phyloP scores from a whole-genome alignment of 2,888 invertebrate species.

The Barypeithes pellucidus region DNA sequence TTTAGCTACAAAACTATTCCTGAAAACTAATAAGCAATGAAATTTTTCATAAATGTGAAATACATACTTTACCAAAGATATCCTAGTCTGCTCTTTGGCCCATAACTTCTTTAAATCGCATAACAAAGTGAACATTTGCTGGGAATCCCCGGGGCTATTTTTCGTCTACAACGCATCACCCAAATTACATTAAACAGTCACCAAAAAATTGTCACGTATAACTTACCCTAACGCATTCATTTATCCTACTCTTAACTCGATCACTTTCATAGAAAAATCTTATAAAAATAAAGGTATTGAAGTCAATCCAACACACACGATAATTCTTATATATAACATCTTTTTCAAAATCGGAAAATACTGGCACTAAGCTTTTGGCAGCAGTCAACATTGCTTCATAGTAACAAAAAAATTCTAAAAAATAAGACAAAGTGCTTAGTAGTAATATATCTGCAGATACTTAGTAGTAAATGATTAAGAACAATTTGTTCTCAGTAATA shows the following conservation, averaged over 20 bases:
- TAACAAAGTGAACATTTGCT: conserved; percentile 56
- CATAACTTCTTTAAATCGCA: conserved; percentile 59
- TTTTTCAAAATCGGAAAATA: conserved; percentile 75
- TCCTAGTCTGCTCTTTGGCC: conserved; percentile 56
- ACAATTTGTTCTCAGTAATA: too few species aligned
- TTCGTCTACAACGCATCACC: conserved; percentile 51
- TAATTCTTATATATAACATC: conserved; percentile 76
- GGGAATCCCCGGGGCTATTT: conserved; percentile 58
- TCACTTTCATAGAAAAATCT: conserved; percentile 66
- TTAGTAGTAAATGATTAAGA: too few species aligned
- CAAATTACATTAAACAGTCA: conserved; percentile 15
- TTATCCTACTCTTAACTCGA: conserved; percentile 62
- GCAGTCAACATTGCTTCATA: conserved; percentile 78
- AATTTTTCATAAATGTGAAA: conserved; percentile 6
- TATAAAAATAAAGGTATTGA: conserved; percentile 79
- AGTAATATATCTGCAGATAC: too few species aligned
- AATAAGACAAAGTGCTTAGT: conserved; percentile 42
- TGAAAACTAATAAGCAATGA: too few species aligned
- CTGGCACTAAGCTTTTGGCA: conserved; percentile 74
- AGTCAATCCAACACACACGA: conserved; percentile 78
- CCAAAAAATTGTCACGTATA: neutral
- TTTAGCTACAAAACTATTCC: too few species aligned
- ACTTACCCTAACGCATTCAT: conserved; percentile 62
- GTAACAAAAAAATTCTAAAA: conserved; percentile 75
- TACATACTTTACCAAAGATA: conserved; percentile 57